These are phyloP conservation scores for Argyra leucocephala DNA, from an alignment of 2,888 invertebrate genomes.

Conservation along the genomic window DNA sequence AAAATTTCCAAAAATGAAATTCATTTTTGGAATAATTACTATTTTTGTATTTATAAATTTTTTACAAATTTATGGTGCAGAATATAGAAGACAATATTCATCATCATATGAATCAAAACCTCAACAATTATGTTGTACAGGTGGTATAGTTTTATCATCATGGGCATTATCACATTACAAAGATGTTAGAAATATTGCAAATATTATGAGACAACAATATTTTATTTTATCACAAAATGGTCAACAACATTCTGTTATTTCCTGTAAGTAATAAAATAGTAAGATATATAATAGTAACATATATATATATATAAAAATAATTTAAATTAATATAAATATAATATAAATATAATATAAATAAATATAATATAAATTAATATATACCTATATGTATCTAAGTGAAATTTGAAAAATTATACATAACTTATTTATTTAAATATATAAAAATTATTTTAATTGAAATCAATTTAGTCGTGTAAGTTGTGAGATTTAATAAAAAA, in stretches of 20 bases:
- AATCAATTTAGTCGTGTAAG: no score
- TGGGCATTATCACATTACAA: conserved; percentile 35
- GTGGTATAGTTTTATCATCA: conserved; percentile 23
- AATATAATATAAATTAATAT: no score
- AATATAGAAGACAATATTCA: not conserved
- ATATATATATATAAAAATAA: no score
- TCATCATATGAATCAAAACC: not conserved
- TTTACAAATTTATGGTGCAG: not conserved
- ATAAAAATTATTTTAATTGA: no score
- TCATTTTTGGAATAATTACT: not conserved
- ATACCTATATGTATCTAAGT: no score
- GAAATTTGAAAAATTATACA: no score
- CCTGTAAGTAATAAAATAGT: conserved; percentile 27
- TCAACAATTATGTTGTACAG: conserved; percentile 8
- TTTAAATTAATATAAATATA: no score
- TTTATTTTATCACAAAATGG: conserved; percentile 32
- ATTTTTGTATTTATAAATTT: not conserved
- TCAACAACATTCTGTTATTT: conserved; percentile 13
- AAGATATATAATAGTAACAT: no score
- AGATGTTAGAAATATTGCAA: conserved; percentile 35
- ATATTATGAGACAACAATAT: conserved; percentile 34
- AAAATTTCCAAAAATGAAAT: not conserved
- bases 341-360: no score
- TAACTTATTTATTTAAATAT: no score
- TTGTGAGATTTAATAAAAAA: no score